These are phyloP conservation scores for Germaria angustata DNA, from an alignment of 2,888 invertebrate genomes.

Conservation along the genomic window DNA sequence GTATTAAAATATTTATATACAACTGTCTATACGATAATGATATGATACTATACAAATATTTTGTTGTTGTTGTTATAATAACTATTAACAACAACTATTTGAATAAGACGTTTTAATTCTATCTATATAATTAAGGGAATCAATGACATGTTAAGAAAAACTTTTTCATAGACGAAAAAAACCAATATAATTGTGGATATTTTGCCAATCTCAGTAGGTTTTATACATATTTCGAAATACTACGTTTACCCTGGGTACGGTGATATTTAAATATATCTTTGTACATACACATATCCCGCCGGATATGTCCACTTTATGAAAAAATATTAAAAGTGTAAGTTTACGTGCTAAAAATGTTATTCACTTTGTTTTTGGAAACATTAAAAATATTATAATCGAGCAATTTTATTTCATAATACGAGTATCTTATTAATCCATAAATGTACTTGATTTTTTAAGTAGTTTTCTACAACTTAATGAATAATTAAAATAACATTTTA, in stretches of 20 bases:
- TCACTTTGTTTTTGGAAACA: not conserved
- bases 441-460: not conserved
- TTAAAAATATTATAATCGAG: not conserved
- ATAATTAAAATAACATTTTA: not conserved
- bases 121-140: slow-evolving; percentile 6
- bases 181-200: too few species aligned
- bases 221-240: too few species aligned
- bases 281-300: too few species aligned
- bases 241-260: too few species aligned
- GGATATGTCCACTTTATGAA: too few species aligned
- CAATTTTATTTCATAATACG: not conserved
- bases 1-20: too few species aligned
- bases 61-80: not conserved
- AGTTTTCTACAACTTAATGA: not conserved
- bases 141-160: not conserved
- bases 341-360: not conserved
- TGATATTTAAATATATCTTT: too few species aligned
- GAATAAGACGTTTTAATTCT: not conserved
- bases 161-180: not conserved
- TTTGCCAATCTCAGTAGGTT: too few species aligned
- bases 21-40: not conserved
- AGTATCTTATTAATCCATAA: not conserved
- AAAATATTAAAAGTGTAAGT: not conserved
- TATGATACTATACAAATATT: not conserved
- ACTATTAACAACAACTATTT: not conserved